phyloP scores from a whole-genome alignment of 2,888 invertebrate genomes.

The Rotaria sp. region DNA sequence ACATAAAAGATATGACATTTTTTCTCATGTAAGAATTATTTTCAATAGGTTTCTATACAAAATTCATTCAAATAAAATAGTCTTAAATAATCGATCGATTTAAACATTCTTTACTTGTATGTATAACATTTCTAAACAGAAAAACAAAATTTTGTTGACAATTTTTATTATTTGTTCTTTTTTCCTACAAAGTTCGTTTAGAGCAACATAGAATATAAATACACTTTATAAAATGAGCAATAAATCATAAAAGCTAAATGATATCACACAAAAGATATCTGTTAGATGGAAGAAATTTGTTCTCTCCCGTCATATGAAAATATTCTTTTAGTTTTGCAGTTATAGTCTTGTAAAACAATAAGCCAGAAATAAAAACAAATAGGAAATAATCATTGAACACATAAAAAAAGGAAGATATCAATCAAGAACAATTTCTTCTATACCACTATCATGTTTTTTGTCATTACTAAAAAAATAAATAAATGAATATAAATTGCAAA shows the following conservation, averaged over 20 bases:
- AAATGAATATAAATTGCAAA: not conserved
- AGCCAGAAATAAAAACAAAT: too few relatives aligned
- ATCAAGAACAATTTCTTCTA: not conserved
- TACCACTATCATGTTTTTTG: not conserved
- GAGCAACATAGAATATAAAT: not conserved
- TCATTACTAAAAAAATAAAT: not conserved
- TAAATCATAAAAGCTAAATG: not conserved
- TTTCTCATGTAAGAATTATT: too few relatives aligned
- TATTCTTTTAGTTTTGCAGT: too few relatives aligned
- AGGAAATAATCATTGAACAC: too few relatives aligned
- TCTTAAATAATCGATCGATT: too few relatives aligned
- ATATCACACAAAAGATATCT: not conserved
- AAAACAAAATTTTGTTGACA: not conserved
- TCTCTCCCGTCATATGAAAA: too few relatives aligned
- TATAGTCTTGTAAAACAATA: too few relatives aligned
- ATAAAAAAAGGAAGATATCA: not conserved
- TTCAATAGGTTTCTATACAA: too few relatives aligned
- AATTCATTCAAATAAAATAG: too few relatives aligned
- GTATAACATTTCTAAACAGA: too few relatives aligned
- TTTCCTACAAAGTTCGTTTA: not conserved
- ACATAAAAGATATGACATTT: too few relatives aligned
- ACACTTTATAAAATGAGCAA: not conserved
- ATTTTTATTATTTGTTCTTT: not conserved
- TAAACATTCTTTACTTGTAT: too few relatives aligned
- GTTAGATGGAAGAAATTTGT: not conserved